Base-by-base conservation (phyloP, 2,888 invertebrate genomes). In the Perithous albicinctus region DNA sequence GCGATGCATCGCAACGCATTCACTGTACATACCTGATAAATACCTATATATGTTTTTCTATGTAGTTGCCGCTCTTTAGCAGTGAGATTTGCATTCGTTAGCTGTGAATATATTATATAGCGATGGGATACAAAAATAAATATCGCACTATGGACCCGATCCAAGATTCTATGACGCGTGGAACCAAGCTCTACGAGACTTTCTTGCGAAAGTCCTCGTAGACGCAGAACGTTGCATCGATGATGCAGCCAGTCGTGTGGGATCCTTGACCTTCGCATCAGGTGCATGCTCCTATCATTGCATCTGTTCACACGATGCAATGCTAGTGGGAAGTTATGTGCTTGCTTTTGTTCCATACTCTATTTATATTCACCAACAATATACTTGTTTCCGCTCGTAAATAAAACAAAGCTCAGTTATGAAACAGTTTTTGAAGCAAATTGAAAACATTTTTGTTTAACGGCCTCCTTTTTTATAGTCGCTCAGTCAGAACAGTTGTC, bases 231-330 rank as follows among this genome's bases (percentile, higher is more conserved):
- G 46, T 15, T 15, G 41, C 18, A 41, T 35, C 15, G 38, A 48
- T 41, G 67, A 32, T 38, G 67, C 64, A 26, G 51, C 12, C 18
- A 59, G 46, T 46, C 41, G 48, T 29, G 80, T 54, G 72, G 66
- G 78, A 82, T 78, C 70, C 82, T 82, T 78, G 78, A 78, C 75
- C 78, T 78, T 82, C 75, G 78, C 15, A 8, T 66, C 66, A 35
- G 70, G 64, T 69, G 77, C 61, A 20, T 15, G 70, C 26, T 38
- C 10, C 26, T 12, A 70, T 54, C 69, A 26, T 54, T 54, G 15
- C 54, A 54, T 56, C 56, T 41, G 41, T 41, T 54, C 15, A 12
- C 15, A 12, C 29, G 1, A 48, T 8, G 48, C 48, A 32, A 32
- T 35, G 1, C 18, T 8, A 32, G 29, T 3, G 29, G 18, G 32